These are phyloP conservation scores for Oopsacas minuta DNA, from an alignment of 37 sponge, comb jelly and placozoan species.

Conservation along the genomic window DNA sequence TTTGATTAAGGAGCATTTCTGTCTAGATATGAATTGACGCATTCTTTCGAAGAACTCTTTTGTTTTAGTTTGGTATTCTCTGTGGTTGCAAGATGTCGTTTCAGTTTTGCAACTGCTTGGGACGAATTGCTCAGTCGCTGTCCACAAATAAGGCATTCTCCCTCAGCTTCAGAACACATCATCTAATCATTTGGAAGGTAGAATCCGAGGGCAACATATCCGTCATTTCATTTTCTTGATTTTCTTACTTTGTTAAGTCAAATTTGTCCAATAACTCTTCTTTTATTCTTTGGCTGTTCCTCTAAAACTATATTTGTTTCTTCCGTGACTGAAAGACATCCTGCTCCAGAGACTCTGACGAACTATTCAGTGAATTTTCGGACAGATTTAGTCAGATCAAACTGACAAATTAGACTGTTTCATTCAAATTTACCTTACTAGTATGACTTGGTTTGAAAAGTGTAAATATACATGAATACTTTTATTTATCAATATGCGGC, in stretches of 20 bases:
- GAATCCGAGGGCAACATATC: not conserved
- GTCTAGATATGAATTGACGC: not conserved
- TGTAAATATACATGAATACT: not conserved
- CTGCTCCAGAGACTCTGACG: too few relatives aligned
- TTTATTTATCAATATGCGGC: too few relatives aligned
- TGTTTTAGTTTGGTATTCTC: slow-evolving; percentile 17
- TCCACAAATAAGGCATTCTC: slow-evolving; percentile 4
- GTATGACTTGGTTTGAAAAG: too few relatives aligned
- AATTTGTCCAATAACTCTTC: not conserved
- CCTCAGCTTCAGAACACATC: not conserved
- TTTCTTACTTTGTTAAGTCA: not conserved
- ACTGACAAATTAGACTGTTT: slow-evolving; percentile 9
- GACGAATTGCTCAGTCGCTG: not conserved
- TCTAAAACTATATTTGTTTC: not conserved
- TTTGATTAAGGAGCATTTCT: slow-evolving; percentile 19
- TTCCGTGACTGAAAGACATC: not conserved
- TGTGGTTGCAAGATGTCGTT: slow-evolving; percentile 12
- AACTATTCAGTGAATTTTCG: not conserved
- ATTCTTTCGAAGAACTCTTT: not conserved
- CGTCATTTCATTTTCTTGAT: slow-evolving; percentile 12
- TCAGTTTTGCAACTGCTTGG: not conserved
- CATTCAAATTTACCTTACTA: not conserved
- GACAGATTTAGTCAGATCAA: not conserved
- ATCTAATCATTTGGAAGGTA: slow-evolving; percentile 14
- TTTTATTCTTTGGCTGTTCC: slow-evolving; percentile 13